These are phyloP conservation scores for Brachionus koreanus DNA, from an alignment of 1,140 invertebrate species.

Conservation along the genomic window DNA sequence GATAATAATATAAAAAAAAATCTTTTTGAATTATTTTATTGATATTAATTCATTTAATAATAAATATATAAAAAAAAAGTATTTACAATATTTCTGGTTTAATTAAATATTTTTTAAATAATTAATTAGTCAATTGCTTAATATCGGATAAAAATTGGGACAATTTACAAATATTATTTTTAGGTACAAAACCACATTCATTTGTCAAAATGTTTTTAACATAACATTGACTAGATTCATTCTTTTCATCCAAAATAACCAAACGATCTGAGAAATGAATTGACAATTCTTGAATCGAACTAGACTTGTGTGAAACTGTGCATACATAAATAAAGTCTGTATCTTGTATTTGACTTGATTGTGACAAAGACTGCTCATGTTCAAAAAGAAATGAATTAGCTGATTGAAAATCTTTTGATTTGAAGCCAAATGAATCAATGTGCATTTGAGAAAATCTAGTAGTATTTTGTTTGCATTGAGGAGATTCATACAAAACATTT, in stretches of 20 bases:
- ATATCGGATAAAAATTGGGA: background rate
- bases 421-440: background rate
- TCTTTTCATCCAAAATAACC: background rate
- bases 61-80: background rate
- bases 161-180: background rate
- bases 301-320: background rate
- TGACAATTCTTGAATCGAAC: background rate
- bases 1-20: no score
- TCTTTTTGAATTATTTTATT: no score
- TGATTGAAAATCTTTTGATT: background rate
- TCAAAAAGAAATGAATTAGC: background rate
- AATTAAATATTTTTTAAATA: background rate
- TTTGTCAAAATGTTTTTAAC: background rate
- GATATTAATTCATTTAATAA: background rate
- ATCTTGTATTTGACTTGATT: background rate
- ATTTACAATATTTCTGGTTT: background rate
- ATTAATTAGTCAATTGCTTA: background rate
- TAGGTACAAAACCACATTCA: background rate
- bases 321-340: background rate
- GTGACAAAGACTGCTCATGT: background rate
- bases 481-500: no score
- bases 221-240: background rate
- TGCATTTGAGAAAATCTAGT: background rate
- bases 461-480: no score
- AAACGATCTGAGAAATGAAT: background rate